These are phyloP conservation scores for Halcyon leucocephala DNA, from an alignment of 2,797 vertebrate species.

Conservation along the genomic window DNA sequence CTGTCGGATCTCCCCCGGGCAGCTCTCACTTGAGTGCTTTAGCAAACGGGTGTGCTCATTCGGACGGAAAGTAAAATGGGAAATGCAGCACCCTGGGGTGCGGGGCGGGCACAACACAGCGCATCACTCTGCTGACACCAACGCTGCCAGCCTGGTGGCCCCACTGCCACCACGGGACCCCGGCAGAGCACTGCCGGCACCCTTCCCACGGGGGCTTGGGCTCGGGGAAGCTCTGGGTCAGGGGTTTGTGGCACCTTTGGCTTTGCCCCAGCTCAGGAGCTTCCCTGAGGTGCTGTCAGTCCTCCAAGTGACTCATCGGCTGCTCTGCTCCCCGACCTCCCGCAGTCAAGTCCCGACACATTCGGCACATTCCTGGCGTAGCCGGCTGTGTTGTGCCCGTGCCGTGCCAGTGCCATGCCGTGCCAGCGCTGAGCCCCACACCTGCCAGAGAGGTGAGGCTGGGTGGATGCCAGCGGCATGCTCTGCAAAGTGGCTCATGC, in stretches of 20 bases:
- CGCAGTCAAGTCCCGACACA: constrained; percentile 70
- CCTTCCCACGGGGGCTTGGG: rapidly evolving
- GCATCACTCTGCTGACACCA: rapidly evolving
- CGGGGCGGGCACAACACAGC: rapidly evolving
- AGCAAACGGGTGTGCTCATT: not conserved
- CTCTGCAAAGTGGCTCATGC: not conserved
- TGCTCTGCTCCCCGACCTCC: not conserved
- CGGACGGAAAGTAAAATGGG: not conserved
- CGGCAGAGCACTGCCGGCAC: not conserved
- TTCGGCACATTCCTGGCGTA: constrained; percentile 70
- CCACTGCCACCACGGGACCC: rapidly evolving
- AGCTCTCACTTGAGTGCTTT: not conserved
- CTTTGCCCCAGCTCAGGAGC: not conserved
- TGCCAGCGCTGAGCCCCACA: not conserved
- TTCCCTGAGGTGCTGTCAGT: not conserved
- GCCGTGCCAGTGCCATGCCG: not conserved
- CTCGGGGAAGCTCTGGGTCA: not conserved
- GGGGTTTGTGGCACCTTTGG: not conserved
- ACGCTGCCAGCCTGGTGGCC: rapidly evolving
- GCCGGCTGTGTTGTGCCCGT: not conserved
- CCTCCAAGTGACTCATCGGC: not conserved
- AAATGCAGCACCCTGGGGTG: not conserved
- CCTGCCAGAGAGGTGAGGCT: not conserved
- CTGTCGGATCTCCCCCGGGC: rapidly evolving
- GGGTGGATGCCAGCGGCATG: not conserved